A percentile compares a stretch with the other conserved stretches of the same genome.
Evolutionary conservation across 2,113 vertebrate species (phyloP).

Genomic region (Clupea harengus): DNA sequence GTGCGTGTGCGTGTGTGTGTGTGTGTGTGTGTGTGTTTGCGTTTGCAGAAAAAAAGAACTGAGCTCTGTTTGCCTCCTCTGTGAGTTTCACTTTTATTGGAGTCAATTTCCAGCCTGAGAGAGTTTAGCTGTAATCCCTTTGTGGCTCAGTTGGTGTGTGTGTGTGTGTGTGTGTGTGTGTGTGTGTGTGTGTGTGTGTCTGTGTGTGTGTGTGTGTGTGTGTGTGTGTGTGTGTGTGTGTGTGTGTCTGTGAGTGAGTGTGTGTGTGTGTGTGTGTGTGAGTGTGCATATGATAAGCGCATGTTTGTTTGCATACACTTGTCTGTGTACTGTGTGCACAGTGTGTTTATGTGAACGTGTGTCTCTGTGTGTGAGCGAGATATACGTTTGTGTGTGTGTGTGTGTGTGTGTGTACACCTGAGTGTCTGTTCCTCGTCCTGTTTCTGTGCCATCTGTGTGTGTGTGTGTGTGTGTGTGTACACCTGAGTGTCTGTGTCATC

Average conservation of each 20-base stretch:
- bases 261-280: not conserved
- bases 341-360: too few relatives aligned
- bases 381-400: not conserved
- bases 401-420: not conserved
- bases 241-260: too few relatives aligned
- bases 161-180: not conserved
- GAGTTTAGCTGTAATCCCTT: not conserved
- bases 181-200: not conserved
- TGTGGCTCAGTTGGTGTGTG: not conserved
- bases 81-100: not conserved
- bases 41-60: slow-evolving; percentile 1
- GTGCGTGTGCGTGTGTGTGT: too few relatives aligned
- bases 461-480: not conserved
- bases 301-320: too few relatives aligned
- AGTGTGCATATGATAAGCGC: not conserved
- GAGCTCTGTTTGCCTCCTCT: not conserved
- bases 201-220: not conserved
- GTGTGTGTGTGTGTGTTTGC: too few relatives aligned
- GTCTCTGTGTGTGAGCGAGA: too few relatives aligned
- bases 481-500: not conserved
- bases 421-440: not conserved
- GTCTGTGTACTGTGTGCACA: too few relatives aligned
- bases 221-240: not conserved
- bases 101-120: not conserved
- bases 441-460: not conserved